Conservation (phyloP, 2,797 vertebrate species). For the Phrynocephalus forsythii region DNA sequence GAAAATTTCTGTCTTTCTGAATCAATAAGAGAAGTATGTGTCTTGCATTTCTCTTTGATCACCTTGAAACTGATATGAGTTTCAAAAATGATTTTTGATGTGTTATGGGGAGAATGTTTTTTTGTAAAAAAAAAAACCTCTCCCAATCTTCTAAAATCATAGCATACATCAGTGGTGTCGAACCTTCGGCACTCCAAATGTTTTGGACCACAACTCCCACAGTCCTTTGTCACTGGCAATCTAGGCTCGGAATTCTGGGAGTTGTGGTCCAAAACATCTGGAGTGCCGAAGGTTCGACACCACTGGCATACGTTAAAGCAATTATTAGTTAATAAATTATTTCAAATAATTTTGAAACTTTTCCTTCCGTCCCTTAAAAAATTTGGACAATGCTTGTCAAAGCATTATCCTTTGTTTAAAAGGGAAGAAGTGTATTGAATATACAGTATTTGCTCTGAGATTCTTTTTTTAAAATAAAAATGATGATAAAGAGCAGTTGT, state of each 20-base stretch:
- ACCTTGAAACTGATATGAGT: background rate
- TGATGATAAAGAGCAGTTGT: constrained; percentile 84
- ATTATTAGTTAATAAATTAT: constrained; percentile 67
- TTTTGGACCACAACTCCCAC: too few species aligned
- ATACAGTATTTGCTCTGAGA: constrained; percentile 68
- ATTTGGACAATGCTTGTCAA: constrained; percentile 76
- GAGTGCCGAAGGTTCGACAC: too few species aligned
- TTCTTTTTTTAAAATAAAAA: constrained; percentile 83
- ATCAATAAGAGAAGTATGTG: background rate
- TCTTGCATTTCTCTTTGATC: background rate
- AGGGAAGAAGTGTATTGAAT: constrained; percentile 79
- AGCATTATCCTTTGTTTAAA: constrained; percentile 79
- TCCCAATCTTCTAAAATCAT: too few species aligned
- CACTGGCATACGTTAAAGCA: constrained; percentile 34
- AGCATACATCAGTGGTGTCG: constrained; percentile 15
- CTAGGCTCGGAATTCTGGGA: too few species aligned
- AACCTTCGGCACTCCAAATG: too few species aligned
- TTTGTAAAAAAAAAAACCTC: background rate
- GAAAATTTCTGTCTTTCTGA: background rate
- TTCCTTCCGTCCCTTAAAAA: constrained; percentile 70
- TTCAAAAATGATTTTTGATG: background rate
- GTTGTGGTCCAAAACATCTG: too few species aligned
- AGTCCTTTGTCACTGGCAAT: too few species aligned
- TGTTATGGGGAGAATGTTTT: background rate
- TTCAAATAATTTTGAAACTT: constrained; percentile 57